Evolutionary conservation across 2,113 vertebrate species (phyloP).

Genomic region (Corythaeola cristata): DNA sequence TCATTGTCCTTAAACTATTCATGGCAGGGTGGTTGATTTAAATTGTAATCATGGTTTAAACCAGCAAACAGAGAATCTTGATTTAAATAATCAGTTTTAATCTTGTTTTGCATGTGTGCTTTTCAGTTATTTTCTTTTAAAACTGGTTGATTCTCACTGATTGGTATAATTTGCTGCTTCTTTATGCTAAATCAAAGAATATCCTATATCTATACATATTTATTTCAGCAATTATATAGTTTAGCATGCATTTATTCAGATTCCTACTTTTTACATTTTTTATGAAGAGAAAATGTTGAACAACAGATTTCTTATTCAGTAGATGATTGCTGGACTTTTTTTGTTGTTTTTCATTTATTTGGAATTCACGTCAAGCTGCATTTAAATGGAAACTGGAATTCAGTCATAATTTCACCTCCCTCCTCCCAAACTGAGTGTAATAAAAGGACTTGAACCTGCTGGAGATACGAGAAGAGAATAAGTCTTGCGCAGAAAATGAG

Average conservation of each 20-base stretch:
- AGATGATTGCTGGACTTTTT: slow-evolving; percentile 20
- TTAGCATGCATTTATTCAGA: slow-evolving; percentile 62
- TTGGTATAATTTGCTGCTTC: slow-evolving; percentile 63
- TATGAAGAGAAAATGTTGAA: slow-evolving; percentile 37
- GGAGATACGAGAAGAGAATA: not conserved
- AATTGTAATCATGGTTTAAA: slow-evolving; percentile 49
- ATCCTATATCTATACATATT: slow-evolving; percentile 69
- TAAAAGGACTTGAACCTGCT: slow-evolving; percentile 5
- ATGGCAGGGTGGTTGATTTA: slow-evolving; percentile 11
- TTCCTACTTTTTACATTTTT: slow-evolving; percentile 35
- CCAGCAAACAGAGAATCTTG: slow-evolving; percentile 31
- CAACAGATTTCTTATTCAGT: slow-evolving; percentile 59
- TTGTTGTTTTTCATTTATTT: not conserved
- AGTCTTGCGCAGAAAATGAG: not conserved
- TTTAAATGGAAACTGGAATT: slow-evolving; percentile 40
- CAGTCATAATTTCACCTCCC: not conserved
- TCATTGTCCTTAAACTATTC: slow-evolving; percentile 27
- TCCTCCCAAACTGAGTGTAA: not conserved
- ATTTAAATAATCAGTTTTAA: slow-evolving; percentile 70
- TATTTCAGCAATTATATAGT: slow-evolving; percentile 61
- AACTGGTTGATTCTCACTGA: slow-evolving; percentile 56
- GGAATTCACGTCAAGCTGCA: not conserved
- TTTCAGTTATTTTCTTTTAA: slow-evolving; percentile 55
- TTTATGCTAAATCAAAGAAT: slow-evolving; percentile 65
- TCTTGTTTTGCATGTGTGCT: slow-evolving; percentile 59